Base-by-base conservation (phyloP, 2,888 invertebrate genomes). In the Augochlorella aurata region DNA sequence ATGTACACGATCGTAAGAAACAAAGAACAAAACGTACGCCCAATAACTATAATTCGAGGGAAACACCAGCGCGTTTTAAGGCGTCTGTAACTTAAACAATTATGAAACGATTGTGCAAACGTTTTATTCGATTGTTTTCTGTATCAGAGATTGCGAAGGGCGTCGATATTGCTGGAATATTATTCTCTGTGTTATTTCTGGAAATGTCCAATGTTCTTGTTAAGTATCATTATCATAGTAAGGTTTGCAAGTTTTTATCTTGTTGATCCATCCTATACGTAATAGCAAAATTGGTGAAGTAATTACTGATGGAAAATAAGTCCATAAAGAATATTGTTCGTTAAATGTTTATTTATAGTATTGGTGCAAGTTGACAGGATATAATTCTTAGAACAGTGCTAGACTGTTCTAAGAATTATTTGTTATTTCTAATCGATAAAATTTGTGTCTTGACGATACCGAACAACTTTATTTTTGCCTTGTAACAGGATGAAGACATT, bases 231-330 rank as follows among this genome's bases (percentile, higher is more conserved):
- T 79, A n/a, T 21, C 44, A 18, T 58, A 49, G 54, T 49, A 29
- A 54, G 38, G 18, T 74, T 67, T 50, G 24, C 49, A 52, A 38
- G 16, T 8, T 73, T 58, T 9, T 24, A 63, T 79, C 63, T 45
- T 16, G 69, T 49, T 38, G 47, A 65, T 63, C 65, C 47, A 71
- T 79, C 44, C 47, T 63, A 10, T 47, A 21, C 45, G 38, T 45
- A 16, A 24, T 21, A 24, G 24, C 18, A 21, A 38, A 69, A 52
- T 29, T n/a, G 16, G 68, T 21, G 38, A 65, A 45, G 74, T 69
- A 63, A 50, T 65, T 79, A 49, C 63, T 61, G 45, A 68, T 70
- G 65, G 84, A 85, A 87, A 85, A 85, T 85, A 85, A 84, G 84
- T 87, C 81, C 74, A 75, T 38, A 63, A 74, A 63, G 18, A 63